phyloP scores from a whole-genome alignment of 2,888 invertebrate genomes.

The Drosophila helvetica region DNA sequence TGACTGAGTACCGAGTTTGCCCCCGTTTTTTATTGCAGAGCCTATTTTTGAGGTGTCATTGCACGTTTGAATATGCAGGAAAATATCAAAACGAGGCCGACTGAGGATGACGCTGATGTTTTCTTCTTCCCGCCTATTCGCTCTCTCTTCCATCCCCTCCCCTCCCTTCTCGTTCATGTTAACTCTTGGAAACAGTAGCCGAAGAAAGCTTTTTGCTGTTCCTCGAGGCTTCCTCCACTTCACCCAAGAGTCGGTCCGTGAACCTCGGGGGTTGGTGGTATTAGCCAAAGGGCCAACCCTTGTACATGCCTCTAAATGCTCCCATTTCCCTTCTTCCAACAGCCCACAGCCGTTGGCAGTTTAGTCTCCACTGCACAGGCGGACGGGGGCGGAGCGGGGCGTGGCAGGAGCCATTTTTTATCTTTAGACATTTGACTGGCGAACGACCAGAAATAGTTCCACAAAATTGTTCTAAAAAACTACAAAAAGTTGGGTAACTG shows the following conservation, averaged over 20 bases:
- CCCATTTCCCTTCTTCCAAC: too few relatives aligned
- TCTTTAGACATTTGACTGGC: constrained; percentile 50
- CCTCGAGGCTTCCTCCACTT: constrained; percentile 8
- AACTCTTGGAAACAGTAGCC: constrained; percentile 14
- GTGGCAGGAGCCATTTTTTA: constrained; percentile 44
- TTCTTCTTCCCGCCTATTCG: constrained; percentile 14
- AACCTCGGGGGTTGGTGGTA: too few relatives aligned
- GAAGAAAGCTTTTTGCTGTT: constrained; percentile 42
- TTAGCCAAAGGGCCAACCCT: too few relatives aligned
- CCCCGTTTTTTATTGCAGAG: too few relatives aligned
- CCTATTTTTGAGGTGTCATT: constrained; percentile 56
- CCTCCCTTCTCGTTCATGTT: not conserved
- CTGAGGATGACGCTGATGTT: constrained; percentile 8
- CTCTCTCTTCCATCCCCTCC: not conserved
- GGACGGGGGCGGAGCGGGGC: too few relatives aligned
- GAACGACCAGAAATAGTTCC: constrained; percentile 4
- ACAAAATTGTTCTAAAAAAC: too few relatives aligned
- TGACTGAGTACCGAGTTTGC: too few relatives aligned
- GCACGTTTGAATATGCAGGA: constrained; percentile 65
- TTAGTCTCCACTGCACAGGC: too few relatives aligned
- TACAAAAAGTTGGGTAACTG: too few relatives aligned
- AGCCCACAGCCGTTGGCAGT: too few relatives aligned
- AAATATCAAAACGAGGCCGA: constrained; percentile 56
- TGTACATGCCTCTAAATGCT: too few relatives aligned
- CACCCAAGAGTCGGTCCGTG: too few relatives aligned